Evolutionary conservation across 2,797 vertebrate genomes (phyloP), one percentile per base, ranked within the genome.

Genomic region (Vipera latastei): DNA sequence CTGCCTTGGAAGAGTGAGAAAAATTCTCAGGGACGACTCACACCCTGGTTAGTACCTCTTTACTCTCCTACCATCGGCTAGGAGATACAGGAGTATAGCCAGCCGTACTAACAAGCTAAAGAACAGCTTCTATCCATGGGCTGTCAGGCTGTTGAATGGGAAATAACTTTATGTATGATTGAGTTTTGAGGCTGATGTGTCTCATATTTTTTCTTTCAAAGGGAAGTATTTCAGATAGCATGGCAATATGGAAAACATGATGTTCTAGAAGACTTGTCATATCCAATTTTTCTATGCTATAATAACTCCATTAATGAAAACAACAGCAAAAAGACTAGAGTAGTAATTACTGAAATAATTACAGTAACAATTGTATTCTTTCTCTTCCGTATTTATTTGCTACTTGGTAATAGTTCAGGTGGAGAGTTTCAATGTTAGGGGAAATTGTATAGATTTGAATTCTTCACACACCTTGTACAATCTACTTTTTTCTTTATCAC

Each of bases 401-500:
- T 18, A 91, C 48, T 87, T 57, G 32, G 86, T 3, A 87, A 48
- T 89, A 94, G 92, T 90, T 90, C 69, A 96, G 89, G 16, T 57
- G 78, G 92, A 94, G 53, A 94, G 0, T n/a, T 92, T 44, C 0
- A 1, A 90, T 92, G 90, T 86, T 86, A 73, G 78, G 90, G 92
- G 85, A 16, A 91, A 91, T 0, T 73, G 25, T 38, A 93, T 86
- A 28, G 78, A 44, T 93, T 93, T 95, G 44, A 92, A 91, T 95
- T 60, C 78, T 56, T 32, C 18, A 78, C 0, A 0, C 0, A 92
- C 65, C 0, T 9, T 56, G 57, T 93, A 88, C 87, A 95, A 94
- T 94, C 63, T 94, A 8, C 0, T 32, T 94, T 87, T 90, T 32
- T 92, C 87, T 69, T 95, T 96, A 11, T 83, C 44, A 25, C 92